phyloP scores from a whole-genome alignment of 2,888 invertebrate species.

The Chironomus tentans region DNA sequence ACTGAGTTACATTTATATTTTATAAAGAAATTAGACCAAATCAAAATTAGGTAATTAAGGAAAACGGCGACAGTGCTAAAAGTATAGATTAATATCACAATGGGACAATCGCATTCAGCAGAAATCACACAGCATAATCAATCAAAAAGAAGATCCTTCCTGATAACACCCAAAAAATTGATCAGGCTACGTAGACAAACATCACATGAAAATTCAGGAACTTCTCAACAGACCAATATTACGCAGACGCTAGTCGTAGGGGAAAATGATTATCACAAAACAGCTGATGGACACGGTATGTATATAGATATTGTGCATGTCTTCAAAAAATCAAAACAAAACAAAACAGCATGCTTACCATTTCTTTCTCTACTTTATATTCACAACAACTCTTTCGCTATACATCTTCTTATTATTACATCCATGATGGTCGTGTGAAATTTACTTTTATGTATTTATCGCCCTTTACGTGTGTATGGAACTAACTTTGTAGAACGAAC shows the following conservation, averaged over 20 bases:
- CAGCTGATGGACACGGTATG: conserved; percentile 5
- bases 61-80: not conserved
- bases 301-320: not conserved
- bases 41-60: not conserved
- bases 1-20: not conserved
- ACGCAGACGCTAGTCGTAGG: not conserved
- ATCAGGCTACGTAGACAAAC: not conserved
- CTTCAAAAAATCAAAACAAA: not conserved
- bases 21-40: not conserved
- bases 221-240: not conserved
- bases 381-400: too few relatives aligned
- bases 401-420: too few relatives aligned
- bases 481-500: not conserved
- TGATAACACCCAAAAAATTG: not conserved
- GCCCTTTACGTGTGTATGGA: not conserved
- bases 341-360: not conserved
- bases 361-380: not conserved
- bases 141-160: not conserved
- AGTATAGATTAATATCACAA: not conserved
- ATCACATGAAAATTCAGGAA: not conserved
- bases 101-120: not conserved
- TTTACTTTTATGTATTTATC: not conserved
- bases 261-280: not conserved
- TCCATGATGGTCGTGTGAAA: not conserved
- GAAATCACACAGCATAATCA: not conserved